A percentile compares a stretch with the other conserved stretches of the same genome.
These are phyloP conservation scores for Lasioglossum zephyrum DNA, from an alignment of 2,888 invertebrate genomes.

Conservation along the genomic window DNA sequence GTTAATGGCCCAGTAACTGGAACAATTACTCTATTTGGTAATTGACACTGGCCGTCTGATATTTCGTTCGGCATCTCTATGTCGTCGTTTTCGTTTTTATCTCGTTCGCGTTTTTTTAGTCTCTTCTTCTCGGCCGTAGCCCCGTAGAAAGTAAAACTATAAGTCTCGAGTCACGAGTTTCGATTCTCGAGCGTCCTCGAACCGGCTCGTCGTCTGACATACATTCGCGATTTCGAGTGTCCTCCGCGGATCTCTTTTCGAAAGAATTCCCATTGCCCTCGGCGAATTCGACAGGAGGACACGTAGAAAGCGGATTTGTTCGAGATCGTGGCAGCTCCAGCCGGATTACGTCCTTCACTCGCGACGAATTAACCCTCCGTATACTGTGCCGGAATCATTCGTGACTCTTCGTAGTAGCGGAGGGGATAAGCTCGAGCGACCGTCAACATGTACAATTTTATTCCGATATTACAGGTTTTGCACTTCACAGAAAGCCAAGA, in stretches of 20 bases:
- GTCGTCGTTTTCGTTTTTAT: conserved; percentile 44
- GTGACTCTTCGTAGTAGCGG: no score
- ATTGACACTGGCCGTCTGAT: conserved; percentile 11
- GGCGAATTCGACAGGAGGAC: conserved; percentile 25
- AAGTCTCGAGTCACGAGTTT: conserved; percentile 9
- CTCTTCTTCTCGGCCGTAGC: conserved; percentile 32
- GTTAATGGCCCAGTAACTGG: no score
- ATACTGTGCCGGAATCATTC: no score
- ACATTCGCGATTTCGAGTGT: conserved; percentile 53
- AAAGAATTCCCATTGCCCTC: conserved; percentile 39
- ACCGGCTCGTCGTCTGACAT: conserved; percentile 58
- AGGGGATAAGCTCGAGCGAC: no score
- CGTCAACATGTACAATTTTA: no score
- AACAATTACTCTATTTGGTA: no score
- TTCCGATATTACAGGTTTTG: no score
- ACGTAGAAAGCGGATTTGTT: conserved; percentile 52
- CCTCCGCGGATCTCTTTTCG: conserved; percentile 45
- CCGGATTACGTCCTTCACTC: conserved; percentile 20
- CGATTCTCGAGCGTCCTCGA: conserved; percentile 58
- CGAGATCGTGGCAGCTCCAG: conserved; percentile 1
- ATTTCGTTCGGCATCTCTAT: conserved; percentile 52
- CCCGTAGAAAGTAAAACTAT: conserved; percentile 72
- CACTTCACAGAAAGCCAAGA: no score
- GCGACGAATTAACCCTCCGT: no score
- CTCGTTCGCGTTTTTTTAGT: conserved; percentile 21